Evolutionary conservation across 2,888 invertebrate species (phyloP).

Genomic region (Chromoteleia sp.): DNA sequence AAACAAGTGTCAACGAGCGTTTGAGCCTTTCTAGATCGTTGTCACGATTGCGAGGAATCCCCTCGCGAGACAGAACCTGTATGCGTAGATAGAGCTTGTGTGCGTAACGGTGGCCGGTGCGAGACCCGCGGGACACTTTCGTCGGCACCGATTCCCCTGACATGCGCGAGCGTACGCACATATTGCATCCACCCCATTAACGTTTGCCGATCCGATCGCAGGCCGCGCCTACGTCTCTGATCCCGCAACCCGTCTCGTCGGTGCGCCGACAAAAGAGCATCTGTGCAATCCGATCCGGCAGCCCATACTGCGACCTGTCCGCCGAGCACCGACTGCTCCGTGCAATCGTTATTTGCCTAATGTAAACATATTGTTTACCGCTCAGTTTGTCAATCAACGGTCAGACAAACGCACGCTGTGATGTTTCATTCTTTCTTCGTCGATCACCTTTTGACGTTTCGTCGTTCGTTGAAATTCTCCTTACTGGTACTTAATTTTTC

Average conservation of each 20-base stretch:
- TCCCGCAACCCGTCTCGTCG: constrained; percentile 72
- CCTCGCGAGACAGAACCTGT: constrained; percentile 32
- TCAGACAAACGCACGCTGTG: constrained; percentile 42
- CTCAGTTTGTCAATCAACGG: constrained; percentile 53
- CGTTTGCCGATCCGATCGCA: constrained; percentile 70
- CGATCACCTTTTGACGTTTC: too few species aligned
- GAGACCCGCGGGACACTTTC: constrained; percentile 80
- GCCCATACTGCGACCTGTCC: constrained; percentile 78
- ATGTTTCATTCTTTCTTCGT: neutral
- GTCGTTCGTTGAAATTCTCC: too few species aligned
- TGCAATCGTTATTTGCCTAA: constrained; percentile 84
- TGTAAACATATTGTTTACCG: constrained; percentile 83
- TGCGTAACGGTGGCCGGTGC: constrained; percentile 30
- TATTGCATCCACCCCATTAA: constrained; percentile 58
- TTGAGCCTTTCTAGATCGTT: constrained; percentile 82
- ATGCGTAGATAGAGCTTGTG: constrained; percentile 17
- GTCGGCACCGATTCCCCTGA: constrained; percentile 72
- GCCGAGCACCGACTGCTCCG: constrained; percentile 76
- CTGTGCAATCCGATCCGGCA: constrained; percentile 79
- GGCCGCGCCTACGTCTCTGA: constrained; percentile 62
- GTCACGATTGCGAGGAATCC: constrained; percentile 64
- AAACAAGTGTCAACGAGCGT: constrained; percentile 83
- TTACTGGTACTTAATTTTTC: too few species aligned
- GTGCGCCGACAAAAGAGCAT: constrained; percentile 80
- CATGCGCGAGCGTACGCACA: constrained; percentile 72